phyloP scores from a whole-genome alignment of 2,113 vertebrate species.

The Atractosteus spatula region DNA sequence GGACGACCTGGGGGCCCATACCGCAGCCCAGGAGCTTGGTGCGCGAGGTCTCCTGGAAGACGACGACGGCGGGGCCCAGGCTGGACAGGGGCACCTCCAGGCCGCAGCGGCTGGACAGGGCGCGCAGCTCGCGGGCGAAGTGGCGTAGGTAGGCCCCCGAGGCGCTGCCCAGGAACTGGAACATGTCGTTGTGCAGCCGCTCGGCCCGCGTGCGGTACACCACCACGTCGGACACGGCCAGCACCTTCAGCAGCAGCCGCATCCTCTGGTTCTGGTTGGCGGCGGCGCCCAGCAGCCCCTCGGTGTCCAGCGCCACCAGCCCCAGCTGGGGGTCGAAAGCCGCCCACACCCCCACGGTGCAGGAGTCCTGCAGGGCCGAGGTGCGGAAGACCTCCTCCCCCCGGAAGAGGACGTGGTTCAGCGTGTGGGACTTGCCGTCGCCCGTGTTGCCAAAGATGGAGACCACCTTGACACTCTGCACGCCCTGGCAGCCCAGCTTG shows the following conservation, averaged over 20 bases:
- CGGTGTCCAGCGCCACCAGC: constrained; percentile 69
- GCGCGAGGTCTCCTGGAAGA: constrained; percentile 76
- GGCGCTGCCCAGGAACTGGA: constrained; percentile 74
- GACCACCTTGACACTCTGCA: constrained; percentile 67
- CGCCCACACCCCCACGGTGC: constrained; percentile 76
- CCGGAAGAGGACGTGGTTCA: constrained; percentile 69
- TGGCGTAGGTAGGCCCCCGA: constrained; percentile 73
- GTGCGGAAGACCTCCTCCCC: constrained; percentile 66
- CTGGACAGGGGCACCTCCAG: constrained; percentile 73
- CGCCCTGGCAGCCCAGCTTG: constrained; percentile 53
- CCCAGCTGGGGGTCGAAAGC: constrained; percentile 59
- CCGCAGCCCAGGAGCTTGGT: constrained; percentile 70
- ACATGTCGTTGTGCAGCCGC: constrained; percentile 79
- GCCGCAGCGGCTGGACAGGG: constrained; percentile 68
- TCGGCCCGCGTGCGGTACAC: constrained; percentile 76
- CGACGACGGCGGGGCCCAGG: constrained; percentile 67
- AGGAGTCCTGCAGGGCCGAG: constrained; percentile 71
- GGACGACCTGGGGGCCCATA: constrained; percentile 28
- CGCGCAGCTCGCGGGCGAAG: constrained; percentile 70
- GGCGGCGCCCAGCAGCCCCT: constrained; percentile 68
- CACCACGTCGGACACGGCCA: constrained; percentile 73
- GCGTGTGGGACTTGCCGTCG: constrained; percentile 79
- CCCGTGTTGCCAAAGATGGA: constrained; percentile 80
- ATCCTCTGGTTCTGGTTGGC: constrained; percentile 69
- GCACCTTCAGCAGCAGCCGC: constrained; percentile 71